These are phyloP conservation scores for Stomatorhinus ivindoensis DNA, from an alignment of 2,113 vertebrate species.

Conservation along the genomic window DNA sequence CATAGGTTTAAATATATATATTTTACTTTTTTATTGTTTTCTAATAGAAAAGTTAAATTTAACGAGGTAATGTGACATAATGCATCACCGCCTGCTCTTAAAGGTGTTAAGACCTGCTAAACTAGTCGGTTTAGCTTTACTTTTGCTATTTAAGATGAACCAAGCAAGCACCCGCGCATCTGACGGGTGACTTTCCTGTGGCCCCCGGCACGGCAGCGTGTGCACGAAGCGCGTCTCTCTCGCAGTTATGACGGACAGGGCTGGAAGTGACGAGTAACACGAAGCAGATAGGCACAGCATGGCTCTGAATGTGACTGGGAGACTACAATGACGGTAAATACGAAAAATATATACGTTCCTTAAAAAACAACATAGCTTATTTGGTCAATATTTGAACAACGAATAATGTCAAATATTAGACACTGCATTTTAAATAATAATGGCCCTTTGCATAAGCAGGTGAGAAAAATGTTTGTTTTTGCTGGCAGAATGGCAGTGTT, in stretches of 20 bases:
- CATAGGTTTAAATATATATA: no score
- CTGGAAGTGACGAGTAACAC: neutral
- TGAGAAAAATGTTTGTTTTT: neutral
- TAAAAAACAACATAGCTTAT: neutral
- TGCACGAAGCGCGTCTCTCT: neutral
- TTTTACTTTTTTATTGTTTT: neutral
- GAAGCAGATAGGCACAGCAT: neutral
- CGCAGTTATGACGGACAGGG: conserved; percentile 2
- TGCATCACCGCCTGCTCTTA: neutral
- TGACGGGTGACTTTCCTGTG: neutral
- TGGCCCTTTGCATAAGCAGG: neutral
- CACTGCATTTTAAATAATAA: neutral
- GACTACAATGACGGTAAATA: neutral
- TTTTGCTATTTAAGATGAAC: neutral
- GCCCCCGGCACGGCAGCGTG: neutral
- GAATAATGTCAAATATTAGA: neutral
- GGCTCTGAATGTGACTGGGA: neutral
- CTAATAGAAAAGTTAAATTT: neutral
- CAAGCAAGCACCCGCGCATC: neutral
- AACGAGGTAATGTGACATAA: neutral
- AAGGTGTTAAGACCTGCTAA: neutral
- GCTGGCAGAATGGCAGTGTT: neutral
- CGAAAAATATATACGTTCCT: neutral
- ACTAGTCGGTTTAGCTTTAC: neutral
- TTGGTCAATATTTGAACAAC: neutral